These are phyloP conservation scores for Caradrina kadenii DNA, from an alignment of 2,888 invertebrate species.

Conservation along the genomic window DNA sequence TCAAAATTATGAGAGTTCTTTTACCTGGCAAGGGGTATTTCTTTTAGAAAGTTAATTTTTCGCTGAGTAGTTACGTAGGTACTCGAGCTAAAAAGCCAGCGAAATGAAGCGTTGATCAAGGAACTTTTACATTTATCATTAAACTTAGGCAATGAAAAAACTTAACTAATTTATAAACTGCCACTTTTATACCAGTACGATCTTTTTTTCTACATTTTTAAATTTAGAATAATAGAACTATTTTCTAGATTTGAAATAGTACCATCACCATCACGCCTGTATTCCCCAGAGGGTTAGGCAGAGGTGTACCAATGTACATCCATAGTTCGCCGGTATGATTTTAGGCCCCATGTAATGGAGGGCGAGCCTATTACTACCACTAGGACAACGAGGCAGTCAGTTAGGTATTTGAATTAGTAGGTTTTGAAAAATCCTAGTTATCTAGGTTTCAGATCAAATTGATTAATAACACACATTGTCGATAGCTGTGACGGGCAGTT, in stretches of 20 bases:
- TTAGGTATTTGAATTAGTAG: too few species aligned
- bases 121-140: conserved; percentile 40
- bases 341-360: too few species aligned
- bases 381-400: too few species aligned
- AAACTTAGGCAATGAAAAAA: conserved; percentile 39
- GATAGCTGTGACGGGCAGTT: not conserved
- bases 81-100: conserved; percentile 16
- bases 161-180: conserved; percentile 24
- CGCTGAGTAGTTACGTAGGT: not conserved
- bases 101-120: conserved; percentile 29
- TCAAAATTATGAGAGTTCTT: conserved; percentile 13
- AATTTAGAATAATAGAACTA: not conserved
- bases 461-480: not conserved
- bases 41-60: conserved; percentile 21
- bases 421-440: not conserved
- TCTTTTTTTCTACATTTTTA: not conserved
- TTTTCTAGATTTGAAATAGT: not conserved
- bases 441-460: not conserved
- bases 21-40: conserved; percentile 13
- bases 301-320: too few species aligned
- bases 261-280: too few species aligned
- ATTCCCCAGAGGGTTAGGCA: too few species aligned
- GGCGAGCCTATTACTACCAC: too few species aligned
- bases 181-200: not conserved
- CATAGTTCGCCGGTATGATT: too few species aligned